phyloP scores from a whole-genome alignment of 2,888 invertebrate species.

The Coenonympha arcania region DNA sequence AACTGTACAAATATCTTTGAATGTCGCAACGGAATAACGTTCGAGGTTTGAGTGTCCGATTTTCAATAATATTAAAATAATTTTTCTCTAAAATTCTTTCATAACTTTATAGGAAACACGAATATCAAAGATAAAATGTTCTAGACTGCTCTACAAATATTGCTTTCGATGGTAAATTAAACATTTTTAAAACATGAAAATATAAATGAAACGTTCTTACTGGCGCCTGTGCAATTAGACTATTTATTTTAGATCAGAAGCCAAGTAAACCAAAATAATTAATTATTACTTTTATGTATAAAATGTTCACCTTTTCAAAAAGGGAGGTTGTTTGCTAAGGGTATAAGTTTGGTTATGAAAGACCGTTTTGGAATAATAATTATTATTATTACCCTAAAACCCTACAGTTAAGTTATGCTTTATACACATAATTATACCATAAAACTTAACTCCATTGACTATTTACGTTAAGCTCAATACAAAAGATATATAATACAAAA shows the following conservation, averaged over 20 bases:
- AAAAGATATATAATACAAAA: conserved; percentile 32
- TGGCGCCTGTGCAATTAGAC: background rate
- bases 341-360: too few relatives aligned
- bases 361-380: too few relatives aligned
- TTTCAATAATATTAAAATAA: conserved; percentile 2
- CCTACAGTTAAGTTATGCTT: too few relatives aligned
- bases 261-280: background rate
- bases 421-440: too few relatives aligned
- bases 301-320: too few relatives aligned
- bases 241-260: background rate
- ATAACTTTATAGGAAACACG: background rate
- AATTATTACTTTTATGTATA: too few relatives aligned
- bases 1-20: background rate
- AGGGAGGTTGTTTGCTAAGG: too few relatives aligned
- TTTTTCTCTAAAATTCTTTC: background rate
- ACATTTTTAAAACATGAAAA: background rate
- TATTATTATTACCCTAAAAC: too few relatives aligned
- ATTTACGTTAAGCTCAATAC: background rate
- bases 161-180: background rate
- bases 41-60: background rate
- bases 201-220: background rate
- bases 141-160: background rate
- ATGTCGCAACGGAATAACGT: background rate
- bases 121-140: background rate
- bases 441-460: too few relatives aligned